These are phyloP conservation scores for Albula goreensis DNA, from an alignment of 2,113 vertebrate genomes.

Conservation along the genomic window DNA sequence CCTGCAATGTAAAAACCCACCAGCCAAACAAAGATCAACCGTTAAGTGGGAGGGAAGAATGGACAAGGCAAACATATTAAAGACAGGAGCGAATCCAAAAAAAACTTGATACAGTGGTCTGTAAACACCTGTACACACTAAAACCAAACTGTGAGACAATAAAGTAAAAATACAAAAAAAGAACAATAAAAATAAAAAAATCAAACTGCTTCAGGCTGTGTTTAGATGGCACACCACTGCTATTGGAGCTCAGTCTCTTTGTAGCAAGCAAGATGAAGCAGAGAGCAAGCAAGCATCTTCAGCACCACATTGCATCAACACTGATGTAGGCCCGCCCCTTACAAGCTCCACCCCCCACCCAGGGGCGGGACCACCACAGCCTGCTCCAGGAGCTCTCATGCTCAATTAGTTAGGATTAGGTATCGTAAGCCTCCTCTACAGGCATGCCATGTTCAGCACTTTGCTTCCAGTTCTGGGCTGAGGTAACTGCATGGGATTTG, in stretches of 20 bases:
- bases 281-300: slow-evolving; percentile 54
- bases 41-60: neutral
- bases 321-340: neutral
- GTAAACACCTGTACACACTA: neutral
- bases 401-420: neutral
- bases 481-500: neutral
- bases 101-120: neutral
- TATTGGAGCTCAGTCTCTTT: neutral
- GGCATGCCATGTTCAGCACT: neutral
- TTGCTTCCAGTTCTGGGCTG: neutral
- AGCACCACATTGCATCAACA: slow-evolving; percentile 33
- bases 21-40: slow-evolving; percentile 71
- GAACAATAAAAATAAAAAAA: neutral
- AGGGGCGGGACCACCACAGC: neutral
- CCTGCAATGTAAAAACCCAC: slow-evolving; percentile 83
- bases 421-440: neutral
- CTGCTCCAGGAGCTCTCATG: neutral
- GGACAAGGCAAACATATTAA: neutral
- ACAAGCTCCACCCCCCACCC: neutral
- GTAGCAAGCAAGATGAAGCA: slow-evolving; percentile 46
- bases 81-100: neutral
- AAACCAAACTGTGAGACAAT: neutral
- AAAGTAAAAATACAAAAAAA: too few relatives aligned
- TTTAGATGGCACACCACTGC: neutral
- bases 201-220: slow-evolving; percentile 3